phyloP scores from a whole-genome alignment of 37 sponge, comb jelly and placozoan genomes.

The Tethya wilhelma region DNA sequence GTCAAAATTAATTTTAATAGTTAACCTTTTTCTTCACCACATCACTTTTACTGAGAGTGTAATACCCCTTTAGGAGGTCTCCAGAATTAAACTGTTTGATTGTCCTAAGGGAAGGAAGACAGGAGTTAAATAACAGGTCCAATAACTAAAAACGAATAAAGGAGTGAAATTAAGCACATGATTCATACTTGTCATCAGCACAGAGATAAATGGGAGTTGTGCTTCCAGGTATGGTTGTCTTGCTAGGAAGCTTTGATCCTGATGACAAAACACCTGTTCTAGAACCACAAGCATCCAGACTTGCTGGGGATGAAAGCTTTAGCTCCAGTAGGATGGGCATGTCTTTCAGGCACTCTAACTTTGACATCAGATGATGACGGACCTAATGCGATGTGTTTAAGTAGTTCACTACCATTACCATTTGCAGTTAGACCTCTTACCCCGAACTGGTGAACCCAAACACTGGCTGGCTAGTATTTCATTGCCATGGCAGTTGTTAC shows the following conservation, averaged over 20 bases:
- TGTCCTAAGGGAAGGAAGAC: no score
- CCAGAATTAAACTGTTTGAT: conserved; percentile 50
- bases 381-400: conserved; percentile 55
- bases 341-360: conserved; percentile 67
- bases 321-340: conserved; percentile 60
- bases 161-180: no score
- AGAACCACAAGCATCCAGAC: conserved; percentile 44
- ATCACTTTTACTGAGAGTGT: conserved; percentile 59
- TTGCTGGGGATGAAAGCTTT: conserved; percentile 55
- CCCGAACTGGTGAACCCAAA: no score
- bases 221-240: conserved; percentile 25
- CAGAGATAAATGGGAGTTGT: conserved; percentile 49
- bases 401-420: no score
- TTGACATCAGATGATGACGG: conserved; percentile 33
- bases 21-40: conserved; percentile 63
- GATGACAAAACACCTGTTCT: conserved; percentile 9
- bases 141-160: no score
- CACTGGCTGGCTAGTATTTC: no score
- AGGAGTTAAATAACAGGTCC: no score
- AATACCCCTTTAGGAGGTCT: conserved; percentile 45
- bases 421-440: no score
- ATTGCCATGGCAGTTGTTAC: no score
- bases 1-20: neutral
- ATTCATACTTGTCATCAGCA: conserved; percentile 83
- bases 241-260: conserved; percentile 37